Percentiles rank a stretch among this genome's conserved stretches.
phyloP scores from a whole-genome alignment of 2,888 invertebrate genomes.

The Diabrotica balteata region DNA sequence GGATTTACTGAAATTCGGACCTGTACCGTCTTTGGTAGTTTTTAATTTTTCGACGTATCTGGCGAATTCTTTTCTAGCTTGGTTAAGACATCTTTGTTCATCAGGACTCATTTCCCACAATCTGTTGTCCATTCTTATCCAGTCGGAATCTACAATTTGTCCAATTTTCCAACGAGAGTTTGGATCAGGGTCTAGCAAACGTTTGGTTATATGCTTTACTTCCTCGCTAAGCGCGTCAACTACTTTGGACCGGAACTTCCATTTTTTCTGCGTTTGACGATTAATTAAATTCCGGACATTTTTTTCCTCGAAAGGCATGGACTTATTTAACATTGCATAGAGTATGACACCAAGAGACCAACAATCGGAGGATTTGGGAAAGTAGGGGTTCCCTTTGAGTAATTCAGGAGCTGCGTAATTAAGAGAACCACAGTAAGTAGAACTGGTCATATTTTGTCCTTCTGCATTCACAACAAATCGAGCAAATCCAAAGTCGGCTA shows the following conservation, averaged over 20 bases:
- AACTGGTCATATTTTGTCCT: constrained; percentile 64
- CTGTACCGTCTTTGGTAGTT: neutral
- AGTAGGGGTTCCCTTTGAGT: constrained; percentile 74
- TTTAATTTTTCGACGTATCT: constrained; percentile 11
- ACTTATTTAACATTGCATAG: constrained; percentile 83
- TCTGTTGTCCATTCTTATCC: constrained; percentile 72
- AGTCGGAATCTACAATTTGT: constrained; percentile 65
- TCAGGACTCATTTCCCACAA: constrained; percentile 65
- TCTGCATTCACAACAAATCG: constrained; percentile 59
- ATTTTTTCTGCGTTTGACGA: constrained; percentile 69
- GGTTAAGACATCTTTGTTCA: constrained; percentile 64
- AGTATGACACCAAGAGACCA: constrained; percentile 83
- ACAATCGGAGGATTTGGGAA: constrained; percentile 76
- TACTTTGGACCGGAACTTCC: constrained; percentile 73
- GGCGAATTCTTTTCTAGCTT: constrained; percentile 61
- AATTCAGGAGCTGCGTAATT: constrained; percentile 90
- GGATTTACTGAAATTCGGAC: neutral
- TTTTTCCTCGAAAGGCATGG: constrained; percentile 82
- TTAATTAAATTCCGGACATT: constrained; percentile 75
- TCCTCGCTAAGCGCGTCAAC: constrained; percentile 65
- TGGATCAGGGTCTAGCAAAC: constrained; percentile 74
- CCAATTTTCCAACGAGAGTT: constrained; percentile 66
- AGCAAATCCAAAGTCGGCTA: constrained; percentile 87
- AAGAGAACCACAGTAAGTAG: constrained; percentile 86
- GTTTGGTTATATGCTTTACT: constrained; percentile 69